A percentile compares a stretch with the other conserved stretches of the same genome.
These are phyloP conservation scores for Hydrotaea diabolus DNA, from an alignment of 2,888 invertebrate genomes.

Conservation along the genomic window DNA sequence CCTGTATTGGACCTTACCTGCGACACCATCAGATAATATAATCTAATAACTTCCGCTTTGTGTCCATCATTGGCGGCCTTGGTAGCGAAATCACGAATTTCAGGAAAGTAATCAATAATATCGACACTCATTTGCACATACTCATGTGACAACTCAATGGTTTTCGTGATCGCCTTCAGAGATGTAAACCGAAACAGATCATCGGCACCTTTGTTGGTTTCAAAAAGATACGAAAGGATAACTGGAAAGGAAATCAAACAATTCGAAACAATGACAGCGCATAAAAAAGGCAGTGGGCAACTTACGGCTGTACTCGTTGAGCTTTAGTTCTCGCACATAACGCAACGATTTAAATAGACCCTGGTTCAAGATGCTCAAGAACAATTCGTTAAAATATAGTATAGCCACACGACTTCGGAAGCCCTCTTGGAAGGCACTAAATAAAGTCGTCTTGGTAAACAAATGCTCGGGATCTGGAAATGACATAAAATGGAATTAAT, in stretches of 20 bases:
- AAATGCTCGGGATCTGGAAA: constrained; percentile 68
- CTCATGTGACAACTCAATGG: constrained; percentile 73
- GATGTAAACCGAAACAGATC: constrained; percentile 70
- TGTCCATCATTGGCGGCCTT: constrained; percentile 69
- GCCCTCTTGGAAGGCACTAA: constrained; percentile 74
- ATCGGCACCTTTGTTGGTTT: constrained; percentile 71
- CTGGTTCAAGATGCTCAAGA: constrained; percentile 75
- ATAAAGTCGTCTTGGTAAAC: constrained; percentile 70
- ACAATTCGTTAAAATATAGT: constrained; percentile 73
- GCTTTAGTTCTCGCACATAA: constrained; percentile 73
- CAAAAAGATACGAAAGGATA: constrained; percentile 76
- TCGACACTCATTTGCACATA: constrained; percentile 75
- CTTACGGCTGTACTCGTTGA: constrained; percentile 77
- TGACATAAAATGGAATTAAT: no score
- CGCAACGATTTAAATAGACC: constrained; percentile 74
- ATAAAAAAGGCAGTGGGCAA: no score
- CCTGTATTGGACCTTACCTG: constrained; percentile 70
- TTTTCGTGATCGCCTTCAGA: constrained; percentile 74
- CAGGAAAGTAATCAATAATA: constrained; percentile 75
- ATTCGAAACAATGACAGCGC: no score
- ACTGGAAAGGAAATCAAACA: constrained; percentile 68
- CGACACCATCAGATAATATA: constrained; percentile 73
- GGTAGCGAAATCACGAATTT: constrained; percentile 68
- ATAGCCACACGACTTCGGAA: constrained; percentile 71
- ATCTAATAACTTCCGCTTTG: constrained; percentile 74